Base-by-base conservation (phyloP, 2,797 vertebrate species). In the Myotis findleyi region DNA sequence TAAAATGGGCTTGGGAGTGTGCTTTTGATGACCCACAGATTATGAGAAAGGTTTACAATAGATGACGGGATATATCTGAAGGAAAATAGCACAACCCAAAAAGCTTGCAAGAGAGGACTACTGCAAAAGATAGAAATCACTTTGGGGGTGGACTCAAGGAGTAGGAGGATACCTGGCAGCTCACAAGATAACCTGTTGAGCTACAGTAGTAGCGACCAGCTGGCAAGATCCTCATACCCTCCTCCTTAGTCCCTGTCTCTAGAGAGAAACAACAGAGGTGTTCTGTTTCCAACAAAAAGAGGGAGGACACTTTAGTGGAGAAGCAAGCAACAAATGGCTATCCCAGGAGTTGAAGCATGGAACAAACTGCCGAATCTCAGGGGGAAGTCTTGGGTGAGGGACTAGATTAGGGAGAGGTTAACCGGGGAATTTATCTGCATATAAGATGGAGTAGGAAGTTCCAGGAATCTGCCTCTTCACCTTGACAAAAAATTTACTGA, bases 1-100 rank as follows among this genome's bases (percentile, higher is more conserved):
- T 44, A 84, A 88, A 88, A 64, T 7, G 16, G 23, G 75, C 41
- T 1, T 2, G 53, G 23, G 51, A 13, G 30, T 47, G 72, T 49
- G 62, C 21, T 84, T 91, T 57, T 79, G 72, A 51, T 93, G 23
- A 85, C 23, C 68, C 16, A 62, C 18, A 88, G 76, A 53, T 82
- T 89, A 81, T 36, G 27, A 93, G 53, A 88, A 85, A 83, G 66
- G 38, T 47, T 88, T 69, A 20, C 53, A 93, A 17, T 44, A 72
- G 27, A 9, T 76, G 13, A 55, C 88, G 25, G 23, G 33, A 72
- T 83, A 38, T 69, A 68, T 93, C 81, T 91, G 36, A 95, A 92
- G 75, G 69, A 71, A 72, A 89, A 51, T 82, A 73, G 1, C 55
- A 83, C 6, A 62, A 51, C 49, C 55, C 41, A 16, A n/a, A 77